phyloP scores from a whole-genome alignment of 23 tunicate genomes.

The Trididemnum nubilum region DNA sequence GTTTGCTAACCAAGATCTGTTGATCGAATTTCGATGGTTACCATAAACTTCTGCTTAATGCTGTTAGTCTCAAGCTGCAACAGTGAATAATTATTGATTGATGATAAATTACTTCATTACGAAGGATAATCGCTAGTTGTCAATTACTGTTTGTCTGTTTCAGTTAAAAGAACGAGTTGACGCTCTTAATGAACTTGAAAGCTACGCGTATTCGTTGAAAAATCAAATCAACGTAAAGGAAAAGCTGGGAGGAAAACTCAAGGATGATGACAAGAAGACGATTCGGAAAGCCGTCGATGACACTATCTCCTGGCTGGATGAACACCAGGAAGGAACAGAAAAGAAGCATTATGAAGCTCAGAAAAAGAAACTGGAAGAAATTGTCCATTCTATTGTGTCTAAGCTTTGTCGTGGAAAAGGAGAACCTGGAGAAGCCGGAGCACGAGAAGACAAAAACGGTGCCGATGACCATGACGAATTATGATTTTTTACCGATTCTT shows the following conservation, averaged over 20 bases:
- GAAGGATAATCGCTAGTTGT: neutral
- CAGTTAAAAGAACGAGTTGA: conserved; percentile 93
- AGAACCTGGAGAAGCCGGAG: conserved; percentile 35
- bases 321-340: conserved; percentile 80
- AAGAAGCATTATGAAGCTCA: conserved; percentile 87
- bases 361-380: conserved; percentile 94
- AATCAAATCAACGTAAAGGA: conserved; percentile 92
- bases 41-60: no score
- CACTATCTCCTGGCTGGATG: conserved; percentile 93
- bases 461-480: conserved; percentile 83
- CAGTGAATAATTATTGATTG: neutral
- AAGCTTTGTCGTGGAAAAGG: conserved; percentile 79
- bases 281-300: conserved; percentile 82
- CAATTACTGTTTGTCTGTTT: neutral
- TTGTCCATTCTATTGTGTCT: conserved; percentile 85
- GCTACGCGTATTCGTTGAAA: conserved; percentile 91
- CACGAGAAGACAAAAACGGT: conserved; percentile 23
- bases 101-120: neutral
- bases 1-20: no score
- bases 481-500: conserved; percentile 26
- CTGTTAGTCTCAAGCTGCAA: no score
- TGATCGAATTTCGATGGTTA: no score
- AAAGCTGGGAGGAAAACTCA: conserved; percentile 90
- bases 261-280: conserved; percentile 82
- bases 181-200: conserved; percentile 91